Conservation (phyloP, 2,113 vertebrate species). For the Eidolon helvum region DNA sequence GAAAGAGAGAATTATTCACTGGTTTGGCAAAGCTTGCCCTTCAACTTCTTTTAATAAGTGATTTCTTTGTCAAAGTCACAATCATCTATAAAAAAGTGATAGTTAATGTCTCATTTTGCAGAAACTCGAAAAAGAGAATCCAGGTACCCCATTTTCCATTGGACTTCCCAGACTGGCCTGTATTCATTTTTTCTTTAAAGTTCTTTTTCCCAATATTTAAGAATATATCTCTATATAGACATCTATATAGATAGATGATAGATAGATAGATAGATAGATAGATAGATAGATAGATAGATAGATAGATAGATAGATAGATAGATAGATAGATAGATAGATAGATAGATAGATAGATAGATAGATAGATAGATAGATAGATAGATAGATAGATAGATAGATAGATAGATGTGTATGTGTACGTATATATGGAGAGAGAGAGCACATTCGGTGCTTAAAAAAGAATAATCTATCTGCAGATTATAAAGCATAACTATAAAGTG, state of each 20-base stretch:
- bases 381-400: no score
- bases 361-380: no score
- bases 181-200: background rate
- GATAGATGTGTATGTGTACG: no score
- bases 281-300: background rate
- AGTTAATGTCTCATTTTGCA: background rate
- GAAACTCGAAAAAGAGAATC: background rate
- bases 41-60: conserved; percentile 33
- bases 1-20: background rate
- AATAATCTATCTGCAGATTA: background rate
- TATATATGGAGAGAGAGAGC: no score
- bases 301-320: no score
- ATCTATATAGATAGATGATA: background rate
- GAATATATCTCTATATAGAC: no score
- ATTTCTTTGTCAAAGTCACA: background rate
- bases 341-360: no score
- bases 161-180: background rate
- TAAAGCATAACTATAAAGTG: background rate
- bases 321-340: no score
- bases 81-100: conserved; percentile 7
- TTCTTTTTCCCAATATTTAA: background rate
- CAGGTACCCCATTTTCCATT: background rate
- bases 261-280: background rate
- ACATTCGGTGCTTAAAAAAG: background rate
- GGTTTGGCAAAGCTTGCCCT: background rate